Conservation (phyloP, 2,113 vertebrate species). For the Cichladusa arquata region DNA sequence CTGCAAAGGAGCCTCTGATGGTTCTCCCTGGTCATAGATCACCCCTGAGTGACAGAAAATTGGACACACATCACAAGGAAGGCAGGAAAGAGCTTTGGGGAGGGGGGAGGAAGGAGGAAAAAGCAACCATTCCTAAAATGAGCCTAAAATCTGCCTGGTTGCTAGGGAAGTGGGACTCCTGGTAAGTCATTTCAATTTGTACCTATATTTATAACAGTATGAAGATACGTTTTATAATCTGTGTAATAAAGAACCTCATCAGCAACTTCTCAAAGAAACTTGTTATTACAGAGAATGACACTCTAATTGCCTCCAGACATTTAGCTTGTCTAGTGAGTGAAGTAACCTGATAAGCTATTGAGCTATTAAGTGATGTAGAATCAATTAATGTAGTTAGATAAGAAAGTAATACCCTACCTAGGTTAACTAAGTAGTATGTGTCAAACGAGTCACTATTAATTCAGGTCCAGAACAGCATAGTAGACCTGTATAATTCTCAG, state of each 20-base stretch:
- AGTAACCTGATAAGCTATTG: conserved; percentile 73
- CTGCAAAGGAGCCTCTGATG: neutral
- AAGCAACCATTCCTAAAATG: neutral
- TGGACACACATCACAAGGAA: neutral
- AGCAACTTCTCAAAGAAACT: conserved; percentile 75
- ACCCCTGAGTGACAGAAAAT: conserved; percentile 53
- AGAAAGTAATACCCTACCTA: conserved; percentile 69
- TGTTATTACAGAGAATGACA: conserved; percentile 74
- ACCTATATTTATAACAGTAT: conserved; percentile 60
- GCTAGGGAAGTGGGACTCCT: conserved; percentile 50
- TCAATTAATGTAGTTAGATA: conserved; percentile 74
- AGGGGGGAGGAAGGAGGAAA: neutral
- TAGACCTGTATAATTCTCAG: neutral
- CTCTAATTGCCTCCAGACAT: conserved; percentile 73
- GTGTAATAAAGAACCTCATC: conserved; percentile 73
- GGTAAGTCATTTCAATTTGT: conserved; percentile 61
- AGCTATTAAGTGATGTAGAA: conserved; percentile 76
- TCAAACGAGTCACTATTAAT: conserved; percentile 64
- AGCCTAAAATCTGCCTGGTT: conserved; percentile 49
- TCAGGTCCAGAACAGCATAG: neutral
- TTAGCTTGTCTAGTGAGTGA: conserved; percentile 69
- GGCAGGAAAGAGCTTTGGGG: neutral
- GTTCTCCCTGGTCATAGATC: neutral
- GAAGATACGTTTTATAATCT: conserved; percentile 67
- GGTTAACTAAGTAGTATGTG: conserved; percentile 66